Base-by-base conservation (phyloP, 2,888 invertebrate genomes). In the Phalera bucephala region DNA sequence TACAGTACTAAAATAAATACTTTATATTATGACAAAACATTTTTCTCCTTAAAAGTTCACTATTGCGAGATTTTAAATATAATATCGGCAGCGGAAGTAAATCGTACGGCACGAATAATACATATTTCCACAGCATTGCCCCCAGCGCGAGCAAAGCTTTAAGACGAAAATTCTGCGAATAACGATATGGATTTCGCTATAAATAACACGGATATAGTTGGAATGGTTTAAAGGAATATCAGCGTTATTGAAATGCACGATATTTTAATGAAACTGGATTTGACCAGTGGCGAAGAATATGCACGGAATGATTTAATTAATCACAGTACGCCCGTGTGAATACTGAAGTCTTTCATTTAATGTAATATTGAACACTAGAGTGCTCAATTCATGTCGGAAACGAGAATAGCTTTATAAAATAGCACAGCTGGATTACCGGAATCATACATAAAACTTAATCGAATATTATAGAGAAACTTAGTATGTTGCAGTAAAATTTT, bases 31-130 rank as follows among this genome's bases (percentile, higher is more conserved):
- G 1, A 21, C 21, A 21, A 9, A 22, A 21, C n/a, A 21, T 3
- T 10, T 22, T 22, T 10, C 4, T 3, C 10, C 1, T 10, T 2
- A n/a, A 4, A 10, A 10, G 26, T 4, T 8, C 15, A 5, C 13
- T 14, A 27, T 28, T 12, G 5, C n/a, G n/a, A n/a, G n/a, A n/a
- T n/a, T n/a, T 21, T 14, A 17, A 37, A 49, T 49, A 20, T 45
- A 29, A 45, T 39, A 34, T 37, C 22, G 9, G 33, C 12, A 31
- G n/a, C 10, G 2, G 1, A 2, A n/a, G 31, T 35, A 33, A 37
- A 35, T 41, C 28, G 28, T 4, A 10, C 5, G 2, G 13, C 14
- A 33, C 25, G n/a, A 25, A 29, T 27, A 29, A 37, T 31, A 29
- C n/a, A n/a, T n/a, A n/a, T n/a, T n/a, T n/a, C n/a, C n/a, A n/a